phyloP scores from a whole-genome alignment of 1,140 invertebrate species.

The Tetranychus urticae region DNA sequence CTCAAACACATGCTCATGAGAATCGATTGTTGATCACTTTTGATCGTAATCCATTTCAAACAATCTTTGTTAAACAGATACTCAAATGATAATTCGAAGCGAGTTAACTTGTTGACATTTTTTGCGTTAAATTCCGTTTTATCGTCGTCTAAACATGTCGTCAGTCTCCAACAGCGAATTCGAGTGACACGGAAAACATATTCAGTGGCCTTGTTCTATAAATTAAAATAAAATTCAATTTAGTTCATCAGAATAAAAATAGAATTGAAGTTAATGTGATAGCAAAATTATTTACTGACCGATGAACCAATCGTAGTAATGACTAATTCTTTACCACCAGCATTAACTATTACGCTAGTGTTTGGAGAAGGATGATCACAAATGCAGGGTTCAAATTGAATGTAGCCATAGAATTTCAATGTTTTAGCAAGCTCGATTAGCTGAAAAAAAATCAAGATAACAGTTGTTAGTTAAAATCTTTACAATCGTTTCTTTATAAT shows the following conservation, averaged over 20 bases:
- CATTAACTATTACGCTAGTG: constrained; percentile 37
- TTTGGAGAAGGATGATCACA: constrained; percentile 49
- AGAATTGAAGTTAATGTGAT: neutral
- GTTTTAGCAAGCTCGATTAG: constrained; percentile 54
- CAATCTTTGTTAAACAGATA: constrained; percentile 78
- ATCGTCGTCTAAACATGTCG: constrained; percentile 15
- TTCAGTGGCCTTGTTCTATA: constrained; percentile 35
- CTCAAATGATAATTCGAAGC: constrained; percentile 72
- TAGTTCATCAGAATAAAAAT: constrained; percentile 1
- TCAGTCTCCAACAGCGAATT: constrained; percentile 91
- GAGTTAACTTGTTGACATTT: constrained; percentile 10
- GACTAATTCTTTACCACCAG: constrained; percentile 46
- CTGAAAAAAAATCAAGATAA: constrained; percentile 25
- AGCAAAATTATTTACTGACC: neutral
- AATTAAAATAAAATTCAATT: neutral
- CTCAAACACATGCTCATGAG: constrained; percentile 83
- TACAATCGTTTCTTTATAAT: neutral
- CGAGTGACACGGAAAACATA: constrained; percentile 70
- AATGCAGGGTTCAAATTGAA: constrained; percentile 49
- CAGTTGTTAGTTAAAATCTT: neutral
- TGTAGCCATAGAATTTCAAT: constrained; percentile 63
- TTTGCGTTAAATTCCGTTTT: neutral
- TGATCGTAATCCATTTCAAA: constrained; percentile 71
- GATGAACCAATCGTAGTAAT: neutral
- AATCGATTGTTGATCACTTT: constrained; percentile 71